Evolutionary conservation across 2,797 vertebrate genomes (phyloP), one percentile per base, ranked within the genome.

Genomic region (Pogoniulus pusillus): DNA sequence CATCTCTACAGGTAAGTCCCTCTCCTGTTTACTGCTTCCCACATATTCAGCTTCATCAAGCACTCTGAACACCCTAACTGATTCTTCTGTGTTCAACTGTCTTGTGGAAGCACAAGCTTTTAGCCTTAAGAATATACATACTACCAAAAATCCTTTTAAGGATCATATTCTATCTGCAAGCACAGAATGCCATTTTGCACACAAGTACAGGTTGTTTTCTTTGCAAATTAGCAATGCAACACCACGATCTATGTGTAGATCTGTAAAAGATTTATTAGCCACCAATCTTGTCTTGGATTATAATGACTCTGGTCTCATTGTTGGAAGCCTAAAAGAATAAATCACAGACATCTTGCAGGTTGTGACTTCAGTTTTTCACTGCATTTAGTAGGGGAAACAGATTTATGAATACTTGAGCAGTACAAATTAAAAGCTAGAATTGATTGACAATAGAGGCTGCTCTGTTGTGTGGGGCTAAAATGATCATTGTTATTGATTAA

Each of bases 281-380:
- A 65, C 55, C 85, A 62, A 94, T 77, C 83, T 94, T 80, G 68
- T 75, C 45, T 95, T 77, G 55, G 64, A 84, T 47, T 71, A 34
- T 76, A 95, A 90, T 92, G 89, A 75, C 73, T 87, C 89, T 94
- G 95, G 95, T 92, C 82, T 96, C 89, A 95, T 90, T 54, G 9
- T 77, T 86, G 72, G 51, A 93, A 95, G 62, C 65, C 69, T 26
- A 12, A 63, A 85, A 93, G 45, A 83, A 95, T 95, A 95, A 95
- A 95, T 95, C 91, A 80, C 59, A 62, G 37, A 77, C 76, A 68
- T 72, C 83, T 85, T 84, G 27, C 51, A 55, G 74, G 75, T 90
- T 86, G 75, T 82, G 78, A 77, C 75, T 95, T 86, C 70, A 83
- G 45, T 79, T 86, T 93, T 95, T 92, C 47, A 49, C 45, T 87